Percentiles rank a stretch among this genome's conserved stretches.
phyloP scores from a whole-genome alignment of 2,113 vertebrate species.

The Sinocyclocheilus grahami region DNA sequence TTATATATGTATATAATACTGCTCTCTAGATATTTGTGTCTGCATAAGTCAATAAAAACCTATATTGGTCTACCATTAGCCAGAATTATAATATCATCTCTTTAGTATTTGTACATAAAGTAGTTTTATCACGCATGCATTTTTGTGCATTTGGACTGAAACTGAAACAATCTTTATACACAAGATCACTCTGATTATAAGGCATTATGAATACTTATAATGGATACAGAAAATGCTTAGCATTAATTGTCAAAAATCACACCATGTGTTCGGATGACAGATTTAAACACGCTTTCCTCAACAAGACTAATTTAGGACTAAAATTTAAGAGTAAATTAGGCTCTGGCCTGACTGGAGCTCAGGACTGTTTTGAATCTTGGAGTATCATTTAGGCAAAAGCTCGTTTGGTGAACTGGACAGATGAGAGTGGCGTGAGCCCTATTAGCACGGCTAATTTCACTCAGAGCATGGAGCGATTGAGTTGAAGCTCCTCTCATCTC shows the following conservation, averaged over 20 bases:
- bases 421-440: constrained; percentile 44
- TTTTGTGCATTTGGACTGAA: not conserved
- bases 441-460: constrained; percentile 58
- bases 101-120: not conserved
- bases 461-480: constrained; percentile 19
- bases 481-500: constrained; percentile 22
- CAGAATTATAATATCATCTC: not conserved
- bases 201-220: not conserved
- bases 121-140: not conserved
- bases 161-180: not conserved
- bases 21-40: not conserved
- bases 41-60: not conserved
- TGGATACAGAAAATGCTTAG: not conserved
- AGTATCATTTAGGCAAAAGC: constrained; percentile 38
- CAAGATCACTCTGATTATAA: not conserved
- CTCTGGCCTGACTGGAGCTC: not conserved
- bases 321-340: not conserved
- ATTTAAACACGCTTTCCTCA: not conserved
- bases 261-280: not conserved
- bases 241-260: not conserved
- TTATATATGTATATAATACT: not conserved
- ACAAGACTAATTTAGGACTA: not conserved
- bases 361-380: not conserved
- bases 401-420: constrained; percentile 45
- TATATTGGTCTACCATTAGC: not conserved